Evolutionary conservation across 2,113 vertebrate genomes (phyloP).

Genomic region (Planiliza haematocheilus): DNA sequence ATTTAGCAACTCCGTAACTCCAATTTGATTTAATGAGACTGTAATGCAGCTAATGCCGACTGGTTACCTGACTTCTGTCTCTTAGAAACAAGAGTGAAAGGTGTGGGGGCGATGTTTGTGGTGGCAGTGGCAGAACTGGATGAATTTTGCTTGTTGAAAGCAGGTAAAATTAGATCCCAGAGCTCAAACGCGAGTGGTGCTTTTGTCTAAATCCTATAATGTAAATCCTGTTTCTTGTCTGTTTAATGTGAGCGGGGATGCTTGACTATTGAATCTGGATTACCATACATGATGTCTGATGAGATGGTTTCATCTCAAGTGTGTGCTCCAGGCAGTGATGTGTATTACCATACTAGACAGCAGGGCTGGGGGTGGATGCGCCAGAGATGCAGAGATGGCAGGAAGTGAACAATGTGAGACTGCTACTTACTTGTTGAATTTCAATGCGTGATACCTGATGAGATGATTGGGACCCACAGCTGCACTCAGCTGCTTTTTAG

Average conservation of each 20-base stretch:
- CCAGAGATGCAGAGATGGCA: slow-evolving; percentile 50
- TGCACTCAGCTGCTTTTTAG: slow-evolving; percentile 47
- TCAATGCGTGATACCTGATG: slow-evolving; percentile 30
- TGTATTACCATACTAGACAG: slow-evolving; percentile 57
- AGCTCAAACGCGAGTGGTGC: neutral
- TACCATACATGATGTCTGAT: slow-evolving; percentile 52
- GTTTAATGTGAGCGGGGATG: slow-evolving; percentile 40
- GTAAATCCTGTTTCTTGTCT: slow-evolving; percentile 17
- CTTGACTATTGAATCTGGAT: slow-evolving; percentile 60
- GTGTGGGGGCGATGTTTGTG: slow-evolving; percentile 27
- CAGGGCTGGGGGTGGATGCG: slow-evolving; percentile 48
- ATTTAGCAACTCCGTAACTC: slow-evolving; percentile 24
- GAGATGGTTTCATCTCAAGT: slow-evolving; percentile 55
- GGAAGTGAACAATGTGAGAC: slow-evolving; percentile 48
- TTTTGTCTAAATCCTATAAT: slow-evolving; percentile 47
- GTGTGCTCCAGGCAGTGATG: slow-evolving; percentile 57
- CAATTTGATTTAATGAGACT: slow-evolving; percentile 35
- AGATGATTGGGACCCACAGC: slow-evolving; percentile 44
- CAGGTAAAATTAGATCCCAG: slow-evolving; percentile 54
- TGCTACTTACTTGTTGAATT: slow-evolving; percentile 62
- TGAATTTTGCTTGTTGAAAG: slow-evolving; percentile 45
- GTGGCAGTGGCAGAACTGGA: slow-evolving; percentile 18
- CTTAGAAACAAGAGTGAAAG: slow-evolving; percentile 27
- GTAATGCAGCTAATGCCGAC: neutral
- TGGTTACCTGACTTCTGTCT: slow-evolving; percentile 41